These are phyloP conservation scores for Copidosoma aretas DNA, from an alignment of 2,888 invertebrate genomes.

Conservation along the genomic window DNA sequence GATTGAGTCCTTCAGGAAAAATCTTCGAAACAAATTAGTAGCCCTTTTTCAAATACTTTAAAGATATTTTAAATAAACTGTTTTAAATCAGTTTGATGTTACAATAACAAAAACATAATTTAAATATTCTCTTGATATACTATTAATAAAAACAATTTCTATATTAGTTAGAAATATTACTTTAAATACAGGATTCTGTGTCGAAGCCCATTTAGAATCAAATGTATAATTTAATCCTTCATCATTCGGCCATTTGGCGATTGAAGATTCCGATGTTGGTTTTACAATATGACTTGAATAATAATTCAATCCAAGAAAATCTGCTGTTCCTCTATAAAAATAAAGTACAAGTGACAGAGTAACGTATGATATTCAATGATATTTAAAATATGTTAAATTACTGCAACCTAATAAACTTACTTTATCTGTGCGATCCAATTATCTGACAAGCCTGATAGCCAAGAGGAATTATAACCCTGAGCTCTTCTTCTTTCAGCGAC, in stretches of 20 bases:
- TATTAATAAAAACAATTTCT: not conserved
- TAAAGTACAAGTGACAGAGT: too few relatives aligned
- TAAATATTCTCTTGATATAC: too few relatives aligned
- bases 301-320: conserved; percentile 55
- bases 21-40: conserved; percentile 43
- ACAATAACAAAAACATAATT: too few relatives aligned
- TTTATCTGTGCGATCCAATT: conserved; percentile 69
- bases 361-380: not conserved
- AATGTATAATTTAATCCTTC: conserved; percentile 57
- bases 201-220: conserved; percentile 69
- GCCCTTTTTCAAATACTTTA: not conserved
- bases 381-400: not conserved
- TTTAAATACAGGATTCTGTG: conserved; percentile 63
- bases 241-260: conserved; percentile 27
- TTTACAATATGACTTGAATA: conserved; percentile 47
- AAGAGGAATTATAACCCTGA: conserved; percentile 61
- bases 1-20: conserved; percentile 62
- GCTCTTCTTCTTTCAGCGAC: conserved; percentile 60
- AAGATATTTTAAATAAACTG: not conserved
- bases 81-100: too few relatives aligned
- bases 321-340: conserved; percentile 47
- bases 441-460: conserved; percentile 62
- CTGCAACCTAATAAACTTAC: conserved; percentile 28
- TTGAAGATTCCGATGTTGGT: conserved; percentile 28
- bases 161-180: not conserved